Percentiles rank a stretch among this genome's conserved stretches.
Conservation (phyloP, 2,113 vertebrate species). For the Malaclemys terrapin region DNA sequence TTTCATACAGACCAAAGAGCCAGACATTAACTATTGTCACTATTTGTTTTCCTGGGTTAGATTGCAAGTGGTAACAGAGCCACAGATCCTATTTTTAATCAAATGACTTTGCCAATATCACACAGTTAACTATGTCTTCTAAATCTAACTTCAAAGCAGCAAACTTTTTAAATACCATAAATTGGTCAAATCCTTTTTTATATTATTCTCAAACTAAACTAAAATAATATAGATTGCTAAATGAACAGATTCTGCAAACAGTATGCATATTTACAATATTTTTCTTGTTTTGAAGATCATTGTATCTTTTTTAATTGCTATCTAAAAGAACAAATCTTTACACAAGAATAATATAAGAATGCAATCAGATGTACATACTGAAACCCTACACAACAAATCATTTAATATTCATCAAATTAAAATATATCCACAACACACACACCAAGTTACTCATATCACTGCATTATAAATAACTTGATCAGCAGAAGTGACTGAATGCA, state of each 20-base stretch:
- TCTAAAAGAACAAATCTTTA: background rate
- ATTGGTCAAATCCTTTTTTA: background rate
- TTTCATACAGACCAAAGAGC: background rate
- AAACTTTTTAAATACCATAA: background rate
- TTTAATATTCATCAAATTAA: background rate
- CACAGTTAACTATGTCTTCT: background rate
- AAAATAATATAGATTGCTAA: background rate
- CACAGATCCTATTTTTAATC: background rate
- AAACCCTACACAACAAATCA: background rate
- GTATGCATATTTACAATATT: accelerated
- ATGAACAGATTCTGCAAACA: background rate
- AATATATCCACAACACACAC: background rate
- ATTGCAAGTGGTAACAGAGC: background rate
- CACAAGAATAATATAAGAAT: background rate
- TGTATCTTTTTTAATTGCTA: background rate
- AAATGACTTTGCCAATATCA: background rate
- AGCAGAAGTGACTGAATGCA: background rate
- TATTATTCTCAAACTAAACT: background rate
- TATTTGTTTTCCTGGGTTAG: background rate
- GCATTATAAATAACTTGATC: background rate
- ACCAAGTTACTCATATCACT: background rate
- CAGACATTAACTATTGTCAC: background rate
- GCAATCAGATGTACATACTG: background rate
- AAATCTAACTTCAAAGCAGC: background rate
- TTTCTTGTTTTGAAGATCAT: too few relatives aligned